A percentile compares a stretch with the other conserved stretches of the same genome.
phyloP scores from a whole-genome alignment of 2,888 invertebrate genomes.

The Xylota segnis region DNA sequence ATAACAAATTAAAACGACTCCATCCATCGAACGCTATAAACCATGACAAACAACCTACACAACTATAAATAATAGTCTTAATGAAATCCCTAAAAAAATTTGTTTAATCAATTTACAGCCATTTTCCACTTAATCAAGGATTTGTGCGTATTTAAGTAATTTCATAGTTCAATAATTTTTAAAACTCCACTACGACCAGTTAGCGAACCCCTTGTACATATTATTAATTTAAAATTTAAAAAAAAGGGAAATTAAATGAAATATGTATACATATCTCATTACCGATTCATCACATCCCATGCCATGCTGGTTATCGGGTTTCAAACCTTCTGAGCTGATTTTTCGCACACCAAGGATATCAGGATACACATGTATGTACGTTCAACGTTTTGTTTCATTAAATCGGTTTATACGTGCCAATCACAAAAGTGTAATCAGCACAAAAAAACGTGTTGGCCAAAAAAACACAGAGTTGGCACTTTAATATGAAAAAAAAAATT shows the following conservation, averaged over 20 bases:
- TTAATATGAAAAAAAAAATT: slow-evolving; percentile 45
- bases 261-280: slow-evolving; percentile 23
- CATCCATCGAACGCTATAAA: too few species aligned
- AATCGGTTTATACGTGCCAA: neutral
- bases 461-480: slow-evolving; percentile 17
- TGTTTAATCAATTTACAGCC: slow-evolving; percentile 11
- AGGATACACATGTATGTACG: slow-evolving; percentile 9
- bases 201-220: neutral
- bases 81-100: neutral
- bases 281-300: slow-evolving; percentile 45
- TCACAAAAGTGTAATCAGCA: slow-evolving; percentile 15
- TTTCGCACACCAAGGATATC: slow-evolving; percentile 53
- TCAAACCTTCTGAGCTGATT: slow-evolving; percentile 39
- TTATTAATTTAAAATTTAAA: slow-evolving; percentile 8
- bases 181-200: neutral
- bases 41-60: neutral
- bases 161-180: slow-evolving; percentile 46
- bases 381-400: neutral
- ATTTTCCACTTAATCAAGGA: slow-evolving; percentile 16
- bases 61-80: neutral
- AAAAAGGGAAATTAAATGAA: neutral
- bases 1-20: too few species aligned
- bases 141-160: slow-evolving; percentile 43
- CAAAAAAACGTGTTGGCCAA: slow-evolving; percentile 5
- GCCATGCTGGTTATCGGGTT: neutral